Evolutionary conservation across 1,140 invertebrate genomes (phyloP).

Genomic region (Rhynchophorus ferrugineus): DNA sequence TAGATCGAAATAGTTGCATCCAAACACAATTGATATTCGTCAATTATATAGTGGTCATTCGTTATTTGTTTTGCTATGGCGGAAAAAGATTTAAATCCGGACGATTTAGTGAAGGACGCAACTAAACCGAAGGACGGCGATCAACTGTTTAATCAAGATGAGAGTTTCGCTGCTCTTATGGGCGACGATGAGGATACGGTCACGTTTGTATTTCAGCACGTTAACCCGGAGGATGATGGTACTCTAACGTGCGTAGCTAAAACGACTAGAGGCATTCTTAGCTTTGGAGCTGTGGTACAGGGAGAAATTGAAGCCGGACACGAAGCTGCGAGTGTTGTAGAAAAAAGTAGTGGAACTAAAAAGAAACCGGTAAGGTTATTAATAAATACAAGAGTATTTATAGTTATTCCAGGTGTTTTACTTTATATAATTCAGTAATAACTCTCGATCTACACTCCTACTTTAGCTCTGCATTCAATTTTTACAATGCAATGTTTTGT

Average conservation of each 20-base stretch:
- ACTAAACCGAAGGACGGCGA: constrained; percentile 18
- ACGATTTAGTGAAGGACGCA: constrained; percentile 13
- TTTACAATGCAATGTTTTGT: background rate
- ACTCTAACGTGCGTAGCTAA: constrained; percentile 12
- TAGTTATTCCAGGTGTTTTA: too few relatives aligned
- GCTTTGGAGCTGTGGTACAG: constrained; percentile 17
- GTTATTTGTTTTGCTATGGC: background rate
- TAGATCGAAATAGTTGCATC: background rate
- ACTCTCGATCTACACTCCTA: too few relatives aligned
- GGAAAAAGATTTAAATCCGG: background rate
- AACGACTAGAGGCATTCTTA: constrained; percentile 16
- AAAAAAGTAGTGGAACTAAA: background rate
- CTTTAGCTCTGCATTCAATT: too few relatives aligned
- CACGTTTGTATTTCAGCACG: constrained; percentile 20
- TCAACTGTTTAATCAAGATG: constrained; percentile 15
- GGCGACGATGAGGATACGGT: constrained; percentile 19
- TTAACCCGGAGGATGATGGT: constrained; percentile 11
- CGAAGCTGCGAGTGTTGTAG: background rate
- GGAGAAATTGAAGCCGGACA: constrained; percentile 19
- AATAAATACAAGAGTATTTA: too few relatives aligned
- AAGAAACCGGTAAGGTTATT: constrained; percentile 18
- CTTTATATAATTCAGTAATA: too few relatives aligned
- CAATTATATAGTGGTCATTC: background rate
- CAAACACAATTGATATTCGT: too few relatives aligned
- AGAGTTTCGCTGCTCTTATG: constrained; percentile 17